Percentiles rank a stretch among this genome's conserved stretches.
These are phyloP conservation scores for Paedocypris sp. DNA, from an alignment of 2,113 vertebrate genomes.

Conservation along the genomic window DNA sequence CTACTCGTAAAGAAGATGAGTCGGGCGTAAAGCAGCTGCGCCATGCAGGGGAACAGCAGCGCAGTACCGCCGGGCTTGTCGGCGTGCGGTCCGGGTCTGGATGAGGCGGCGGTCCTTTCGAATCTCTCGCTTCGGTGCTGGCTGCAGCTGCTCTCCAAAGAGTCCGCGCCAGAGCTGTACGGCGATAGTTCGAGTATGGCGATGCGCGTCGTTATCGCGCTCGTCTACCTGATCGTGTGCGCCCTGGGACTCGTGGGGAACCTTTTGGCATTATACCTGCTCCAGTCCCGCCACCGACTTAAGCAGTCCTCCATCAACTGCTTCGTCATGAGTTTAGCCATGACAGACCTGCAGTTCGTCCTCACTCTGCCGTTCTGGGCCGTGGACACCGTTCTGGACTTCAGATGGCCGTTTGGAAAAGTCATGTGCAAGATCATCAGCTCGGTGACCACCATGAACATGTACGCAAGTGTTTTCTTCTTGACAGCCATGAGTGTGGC, in stretches of 20 bases:
- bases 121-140: constrained; percentile 59
- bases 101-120: constrained; percentile 42
- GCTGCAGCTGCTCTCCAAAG: constrained; percentile 59
- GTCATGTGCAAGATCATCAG: constrained; percentile 69
- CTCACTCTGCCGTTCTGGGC: constrained; percentile 72
- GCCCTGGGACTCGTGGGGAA: constrained; percentile 66
- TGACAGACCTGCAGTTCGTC: constrained; percentile 69
- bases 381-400: constrained; percentile 64
- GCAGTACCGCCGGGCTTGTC: constrained; percentile 12
- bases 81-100: constrained; percentile 43
- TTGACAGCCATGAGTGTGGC: constrained; percentile 69
- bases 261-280: constrained; percentile 61
- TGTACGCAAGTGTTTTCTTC: constrained; percentile 71
- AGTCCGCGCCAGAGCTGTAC: constrained; percentile 50
- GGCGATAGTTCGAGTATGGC: constrained; percentile 53
- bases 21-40: neutral
- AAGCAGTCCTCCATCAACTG: constrained; percentile 60
- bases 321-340: constrained; percentile 63
- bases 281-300: constrained; percentile 50
- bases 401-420: constrained; percentile 70
- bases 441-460: constrained; percentile 66
- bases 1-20: no score
- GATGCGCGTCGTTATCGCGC: constrained; percentile 56
- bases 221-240: constrained; percentile 65
- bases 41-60: constrained; percentile 42